Conservation (phyloP, 2,888 invertebrate genomes). For the Megastigmus dorsalis region DNA sequence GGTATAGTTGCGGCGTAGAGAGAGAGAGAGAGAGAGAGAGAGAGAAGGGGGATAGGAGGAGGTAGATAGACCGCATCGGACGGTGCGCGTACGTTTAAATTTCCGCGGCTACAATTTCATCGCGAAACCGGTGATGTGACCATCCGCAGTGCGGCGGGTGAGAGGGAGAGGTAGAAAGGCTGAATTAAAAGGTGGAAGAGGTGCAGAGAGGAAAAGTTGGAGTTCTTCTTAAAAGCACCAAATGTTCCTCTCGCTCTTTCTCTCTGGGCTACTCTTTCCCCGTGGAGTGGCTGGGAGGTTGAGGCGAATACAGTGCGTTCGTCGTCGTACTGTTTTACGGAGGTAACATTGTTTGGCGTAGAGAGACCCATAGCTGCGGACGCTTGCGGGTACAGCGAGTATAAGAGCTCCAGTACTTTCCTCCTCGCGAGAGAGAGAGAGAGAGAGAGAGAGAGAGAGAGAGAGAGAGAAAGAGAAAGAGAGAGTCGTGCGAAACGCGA, state of each 20-base stretch:
- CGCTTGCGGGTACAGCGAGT: not conserved
- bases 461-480: too few species aligned
- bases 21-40: too few species aligned
- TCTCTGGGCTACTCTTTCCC: too few species aligned
- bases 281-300: not conserved
- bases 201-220: not conserved
- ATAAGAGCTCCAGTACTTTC: not conserved
- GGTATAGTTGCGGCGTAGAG: too few species aligned
- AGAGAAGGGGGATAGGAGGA: too few species aligned
- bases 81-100: too few species aligned
- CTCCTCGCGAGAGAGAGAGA: too few species aligned
- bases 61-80: slow-evolving; percentile 16
- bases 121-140: slow-evolving; percentile 29
- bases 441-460: too few species aligned
- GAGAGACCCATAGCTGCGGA: too few species aligned
- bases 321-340: slow-evolving; percentile 8
- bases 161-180: not conserved
- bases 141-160: not conserved
- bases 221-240: slow-evolving; percentile 20
- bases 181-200: slow-evolving; percentile 4
- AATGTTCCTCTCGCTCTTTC: not conserved
- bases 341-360: slow-evolving; percentile 26
- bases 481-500: slow-evolving; percentile 2
- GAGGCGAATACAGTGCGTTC: not conserved
- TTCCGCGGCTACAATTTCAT: slow-evolving; percentile 26